These are phyloP conservation scores for Bubo blakistoni DNA, from an alignment of 2,113 vertebrate genomes.

Conservation along the genomic window DNA sequence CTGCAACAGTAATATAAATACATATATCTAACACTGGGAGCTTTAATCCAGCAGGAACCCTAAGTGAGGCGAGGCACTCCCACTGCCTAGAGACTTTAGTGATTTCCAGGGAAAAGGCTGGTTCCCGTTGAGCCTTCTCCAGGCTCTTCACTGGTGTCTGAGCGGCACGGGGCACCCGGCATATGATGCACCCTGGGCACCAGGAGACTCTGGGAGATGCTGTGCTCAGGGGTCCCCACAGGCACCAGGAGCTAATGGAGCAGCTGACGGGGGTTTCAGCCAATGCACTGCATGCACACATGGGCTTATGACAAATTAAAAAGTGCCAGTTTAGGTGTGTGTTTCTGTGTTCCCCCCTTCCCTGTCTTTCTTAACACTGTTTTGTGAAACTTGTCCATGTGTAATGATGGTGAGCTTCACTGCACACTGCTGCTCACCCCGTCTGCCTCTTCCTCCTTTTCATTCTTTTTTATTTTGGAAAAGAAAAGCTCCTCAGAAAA, in stretches of 20 bases:
- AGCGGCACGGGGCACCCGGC: neutral
- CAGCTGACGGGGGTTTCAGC: neutral
- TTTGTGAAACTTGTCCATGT: neutral
- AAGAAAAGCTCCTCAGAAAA: neutral
- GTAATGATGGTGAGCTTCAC: neutral
- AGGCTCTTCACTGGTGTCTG: neutral
- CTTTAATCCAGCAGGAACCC: neutral
- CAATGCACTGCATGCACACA: fast-evolving
- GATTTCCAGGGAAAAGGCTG: neutral
- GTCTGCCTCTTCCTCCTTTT: neutral
- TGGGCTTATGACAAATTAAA: fast-evolving
- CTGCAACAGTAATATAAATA: neutral
- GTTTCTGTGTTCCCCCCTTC: neutral
- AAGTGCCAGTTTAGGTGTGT: neutral
- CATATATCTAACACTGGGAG: neutral
- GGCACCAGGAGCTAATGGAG: neutral
- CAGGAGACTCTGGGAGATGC: neutral
- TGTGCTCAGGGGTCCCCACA: fast-evolving
- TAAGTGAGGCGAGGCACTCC: neutral
- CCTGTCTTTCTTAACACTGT: neutral
- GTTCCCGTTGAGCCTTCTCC: neutral
- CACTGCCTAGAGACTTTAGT: neutral
- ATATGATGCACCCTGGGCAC: neutral
- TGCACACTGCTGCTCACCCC: neutral
- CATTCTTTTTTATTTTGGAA: neutral